Base-by-base conservation (phyloP, 1,140 invertebrate species). In the Chironomus striatipennis region DNA sequence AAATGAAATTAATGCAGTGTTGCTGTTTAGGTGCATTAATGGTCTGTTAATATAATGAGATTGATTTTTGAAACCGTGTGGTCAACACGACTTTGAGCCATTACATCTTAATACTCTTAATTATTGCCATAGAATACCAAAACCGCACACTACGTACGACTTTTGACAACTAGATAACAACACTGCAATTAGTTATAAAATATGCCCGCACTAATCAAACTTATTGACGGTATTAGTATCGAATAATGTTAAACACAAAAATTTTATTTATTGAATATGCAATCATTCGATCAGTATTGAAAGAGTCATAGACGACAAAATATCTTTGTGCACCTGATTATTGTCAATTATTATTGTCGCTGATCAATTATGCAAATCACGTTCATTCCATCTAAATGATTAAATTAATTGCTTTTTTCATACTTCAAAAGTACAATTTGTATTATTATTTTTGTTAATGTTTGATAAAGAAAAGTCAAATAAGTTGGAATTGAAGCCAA, bases 311-410 rank as follows among this genome's bases (percentile, higher is more conserved):
- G 65, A 70, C 65, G 20, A 70, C 20, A 20, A 70, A 70, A 70
- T 21, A 70, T 70, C 65, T n/a, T 21, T 70, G n/a, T 70, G 65
- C 65, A 70, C 73, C 73, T 21, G 67, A 75, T 67, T 75, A 75
- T 73, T 57, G 47, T 57, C 47, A 57, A 74, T 76, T 42, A 42
- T 73, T 43, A 17, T 7, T 18, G 43, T 34, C 21, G 47, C 64
- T 70, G 5, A 70, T 70, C 20, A 9, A 70, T 20, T 70, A 70
- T 70, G 65, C 65, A 70, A 18, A 70, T 70, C 65, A 70, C 65
- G 65, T 70, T 70, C 18, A 17, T 15, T 9, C 20, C 24, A 34
- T 70, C 20, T 12, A 18, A 17, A 70, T 12, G 47, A 12, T 8
- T 67, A 10, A 70, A 17, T 18, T 70, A 70, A 70, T 70, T 70